Evolutionary conservation across 2,797 vertebrate genomes (phyloP), one percentile per base, ranked within the genome.

Genomic region (Lepus oiostolus): DNA sequence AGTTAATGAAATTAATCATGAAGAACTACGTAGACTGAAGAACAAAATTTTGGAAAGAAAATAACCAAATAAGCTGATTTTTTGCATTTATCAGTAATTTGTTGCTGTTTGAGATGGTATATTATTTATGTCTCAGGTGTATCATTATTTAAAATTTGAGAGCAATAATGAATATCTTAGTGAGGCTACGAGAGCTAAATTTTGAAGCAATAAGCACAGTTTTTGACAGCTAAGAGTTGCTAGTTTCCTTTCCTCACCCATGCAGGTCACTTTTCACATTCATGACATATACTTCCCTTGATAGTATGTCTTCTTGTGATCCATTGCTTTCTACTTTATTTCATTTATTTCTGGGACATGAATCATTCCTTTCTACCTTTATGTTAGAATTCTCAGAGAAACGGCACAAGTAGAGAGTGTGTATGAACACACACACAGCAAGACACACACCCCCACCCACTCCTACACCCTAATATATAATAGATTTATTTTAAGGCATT

Each of bases 381-480:
- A 21, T 75, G 26, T 60, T 88, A 70, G 26, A 1, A 14, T 70
- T 92, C 58, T 93, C 9, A 70, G 62, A 95, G 11, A 93, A 87
- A 70, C 1, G 30, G 30, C 75, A 85, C 38, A 35, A 72, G 54
- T 63, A 58, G 8, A 13, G 32, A 38, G 22, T 38, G 12, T 63
- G n/a, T 16, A 17, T 30, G 9, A 13, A 67, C 65, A 67, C 65
- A 68, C 28, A 30, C 16, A 16, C 30, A 17, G 1, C 5, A 14
- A 68, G 7, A 68, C 7, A 19, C n/a, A 68, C 4, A 16, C n/a
- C 17, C 16, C 5, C 16, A 68, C 62, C 3, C 62, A 63, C 21
- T 32, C 16, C 42, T 4, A 47, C 30, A 24, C 7, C 35, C 14
- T 11, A 12, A n/a, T 47, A 38, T 4, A 52, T 4, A 75, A 52